Conservation (phyloP, 2,113 vertebrate genomes). For the Proterorhinus semilunaris region DNA sequence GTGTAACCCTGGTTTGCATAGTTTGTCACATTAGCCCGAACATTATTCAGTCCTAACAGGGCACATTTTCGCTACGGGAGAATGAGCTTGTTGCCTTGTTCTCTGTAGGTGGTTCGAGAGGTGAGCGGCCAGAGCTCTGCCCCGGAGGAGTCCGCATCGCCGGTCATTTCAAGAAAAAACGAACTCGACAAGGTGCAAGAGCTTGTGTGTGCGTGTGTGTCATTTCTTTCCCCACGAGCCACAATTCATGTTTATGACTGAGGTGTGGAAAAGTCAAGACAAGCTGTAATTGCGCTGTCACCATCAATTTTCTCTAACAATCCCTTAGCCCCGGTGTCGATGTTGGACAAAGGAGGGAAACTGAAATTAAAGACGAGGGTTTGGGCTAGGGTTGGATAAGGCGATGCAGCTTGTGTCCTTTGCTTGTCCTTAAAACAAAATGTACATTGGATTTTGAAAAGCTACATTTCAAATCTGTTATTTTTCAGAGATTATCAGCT, state of each 20-base stretch:
- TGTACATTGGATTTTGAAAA: not conserved
- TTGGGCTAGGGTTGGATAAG: constrained; percentile 28
- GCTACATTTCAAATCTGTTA: constrained; percentile 3
- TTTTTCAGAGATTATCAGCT: constrained; percentile 81
- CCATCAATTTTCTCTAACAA: constrained; percentile 42
- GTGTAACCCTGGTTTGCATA: not conserved
- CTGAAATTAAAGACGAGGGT: constrained; percentile 26
- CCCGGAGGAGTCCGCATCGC: constrained; percentile 80
- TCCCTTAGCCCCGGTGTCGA: constrained; percentile 24
- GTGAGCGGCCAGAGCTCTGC: constrained; percentile 73
- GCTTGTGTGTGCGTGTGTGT: constrained; percentile 9
- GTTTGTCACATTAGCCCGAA: too few relatives aligned
- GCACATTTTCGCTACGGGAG: not conserved
- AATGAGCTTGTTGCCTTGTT: not conserved
- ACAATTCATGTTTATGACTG: constrained; percentile 19
- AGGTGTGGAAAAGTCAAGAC: constrained; percentile 35
- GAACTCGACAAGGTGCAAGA: constrained; percentile 89
- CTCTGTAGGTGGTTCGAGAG: constrained; percentile 86
- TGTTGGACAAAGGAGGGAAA: constrained; percentile 24
- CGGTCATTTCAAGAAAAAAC: constrained; percentile 79
- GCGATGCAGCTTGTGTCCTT: constrained; percentile 9
- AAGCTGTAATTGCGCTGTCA: constrained; percentile 54
- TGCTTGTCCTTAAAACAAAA: constrained; percentile 1
- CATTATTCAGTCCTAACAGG: not conserved
- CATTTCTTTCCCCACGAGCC: not conserved